Conservation (phyloP, 2,888 invertebrate genomes). For the Melitaea athalia region DNA sequence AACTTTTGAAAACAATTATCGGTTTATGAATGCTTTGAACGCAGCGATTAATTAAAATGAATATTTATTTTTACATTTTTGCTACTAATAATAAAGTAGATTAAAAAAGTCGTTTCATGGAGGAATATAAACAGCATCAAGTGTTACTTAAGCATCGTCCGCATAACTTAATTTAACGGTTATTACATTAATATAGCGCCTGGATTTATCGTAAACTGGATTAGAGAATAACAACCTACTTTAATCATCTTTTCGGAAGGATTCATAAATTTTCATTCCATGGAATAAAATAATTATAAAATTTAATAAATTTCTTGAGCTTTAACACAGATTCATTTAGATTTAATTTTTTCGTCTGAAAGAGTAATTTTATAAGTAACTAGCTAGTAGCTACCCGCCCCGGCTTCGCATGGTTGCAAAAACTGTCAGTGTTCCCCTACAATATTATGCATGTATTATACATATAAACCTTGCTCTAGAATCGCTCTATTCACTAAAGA, state of each 20-base stretch:
- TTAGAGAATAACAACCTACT: conserved; percentile 6
- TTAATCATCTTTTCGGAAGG: neutral
- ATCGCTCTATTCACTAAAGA: too few relatives aligned
- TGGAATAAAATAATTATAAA: neutral
- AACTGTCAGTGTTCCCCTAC: too few relatives aligned
- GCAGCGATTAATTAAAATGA: too few relatives aligned
- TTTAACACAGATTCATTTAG: neutral
- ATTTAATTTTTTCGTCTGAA: neutral
- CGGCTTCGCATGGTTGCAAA: too few relatives aligned
- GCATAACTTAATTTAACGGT: conserved; percentile 33
- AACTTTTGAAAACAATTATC: too few relatives aligned
- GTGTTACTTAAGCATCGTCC: conserved; percentile 31
- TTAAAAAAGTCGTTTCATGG: conserved; percentile 26
- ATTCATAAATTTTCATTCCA: neutral
- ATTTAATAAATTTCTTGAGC: neutral
- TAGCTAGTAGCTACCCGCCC: too few relatives aligned
- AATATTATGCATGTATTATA: too few relatives aligned
- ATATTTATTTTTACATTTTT: conserved; percentile 13
- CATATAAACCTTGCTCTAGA: too few relatives aligned
- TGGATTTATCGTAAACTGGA: conserved; percentile 27
- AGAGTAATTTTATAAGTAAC: neutral
- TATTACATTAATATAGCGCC: conserved; percentile 28
- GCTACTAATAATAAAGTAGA: conserved; percentile 11
- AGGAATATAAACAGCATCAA: conserved; percentile 34
- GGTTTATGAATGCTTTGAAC: too few relatives aligned